Conservation (phyloP, 1,140 invertebrate genomes). For the Rhysida immarginata region DNA sequence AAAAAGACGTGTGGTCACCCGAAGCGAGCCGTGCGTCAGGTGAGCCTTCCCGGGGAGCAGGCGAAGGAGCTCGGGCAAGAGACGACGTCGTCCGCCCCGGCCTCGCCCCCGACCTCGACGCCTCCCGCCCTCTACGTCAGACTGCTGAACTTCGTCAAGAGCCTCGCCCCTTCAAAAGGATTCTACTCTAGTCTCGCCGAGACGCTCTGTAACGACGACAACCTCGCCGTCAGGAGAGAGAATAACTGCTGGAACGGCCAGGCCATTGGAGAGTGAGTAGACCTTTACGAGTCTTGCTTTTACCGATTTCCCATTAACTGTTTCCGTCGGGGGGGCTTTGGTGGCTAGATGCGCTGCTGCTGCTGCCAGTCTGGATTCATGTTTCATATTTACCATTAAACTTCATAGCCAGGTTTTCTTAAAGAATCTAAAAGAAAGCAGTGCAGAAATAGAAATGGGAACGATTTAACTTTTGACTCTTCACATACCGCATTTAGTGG, state of each 20-base stretch:
- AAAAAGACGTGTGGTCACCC: constrained; percentile 17
- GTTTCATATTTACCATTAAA: too few species aligned
- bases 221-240: constrained; percentile 26
- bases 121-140: constrained; percentile 24
- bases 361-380: too few species aligned
- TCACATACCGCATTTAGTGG: too few species aligned
- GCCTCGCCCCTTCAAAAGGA: constrained; percentile 45
- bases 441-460: too few species aligned
- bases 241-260: constrained; percentile 57
- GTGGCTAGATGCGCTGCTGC: too few species aligned
- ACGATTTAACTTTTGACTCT: too few species aligned
- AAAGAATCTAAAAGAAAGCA: too few species aligned
- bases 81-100: constrained; percentile 2
- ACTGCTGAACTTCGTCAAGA: constrained; percentile 45
- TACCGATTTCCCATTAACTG: constrained; percentile 11
- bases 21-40: constrained; percentile 1
- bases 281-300: not conserved
- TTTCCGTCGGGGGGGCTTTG: constrained; percentile 13
- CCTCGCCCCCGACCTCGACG: not conserved
- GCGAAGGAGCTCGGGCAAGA: not conserved
- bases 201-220: constrained; percentile 43
- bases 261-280: constrained; percentile 53
- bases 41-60: not conserved
- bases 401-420: too few species aligned
- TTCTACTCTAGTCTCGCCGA: constrained; percentile 53